Conservation (phyloP, 2,797 vertebrate species). For the Halcyon leucocephala region DNA sequence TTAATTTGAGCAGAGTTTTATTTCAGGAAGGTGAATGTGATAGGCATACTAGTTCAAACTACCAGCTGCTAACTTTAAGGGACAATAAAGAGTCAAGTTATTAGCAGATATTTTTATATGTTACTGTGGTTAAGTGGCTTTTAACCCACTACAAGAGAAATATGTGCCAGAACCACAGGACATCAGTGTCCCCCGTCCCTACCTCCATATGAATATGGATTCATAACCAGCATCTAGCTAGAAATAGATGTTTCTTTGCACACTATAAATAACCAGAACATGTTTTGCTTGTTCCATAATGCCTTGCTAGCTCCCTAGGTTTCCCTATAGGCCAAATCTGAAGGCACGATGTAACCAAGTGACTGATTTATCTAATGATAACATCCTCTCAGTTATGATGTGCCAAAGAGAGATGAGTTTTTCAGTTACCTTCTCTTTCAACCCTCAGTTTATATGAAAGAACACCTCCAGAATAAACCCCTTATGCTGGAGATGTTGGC, state of each 20-base stretch:
- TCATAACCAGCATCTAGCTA: neutral
- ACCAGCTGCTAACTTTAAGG: neutral
- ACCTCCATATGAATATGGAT: neutral
- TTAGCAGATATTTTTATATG: neutral
- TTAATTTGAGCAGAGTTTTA: neutral
- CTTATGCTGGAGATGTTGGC: neutral
- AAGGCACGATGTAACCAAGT: rapidly evolving
- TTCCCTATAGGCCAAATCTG: neutral
- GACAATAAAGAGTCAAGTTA: neutral
- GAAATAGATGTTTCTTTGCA: neutral
- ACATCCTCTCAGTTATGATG: neutral
- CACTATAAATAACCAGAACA: neutral
- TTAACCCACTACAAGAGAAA: neutral
- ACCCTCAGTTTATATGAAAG: neutral
- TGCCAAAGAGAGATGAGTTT: neutral
- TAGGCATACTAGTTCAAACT: neutral
- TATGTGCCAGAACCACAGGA: neutral
- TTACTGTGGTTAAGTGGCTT: neutral
- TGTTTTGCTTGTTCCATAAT: neutral
- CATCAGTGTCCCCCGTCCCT: neutral
- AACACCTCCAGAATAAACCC: neutral
- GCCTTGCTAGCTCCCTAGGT: neutral
- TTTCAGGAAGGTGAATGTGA: neutral
- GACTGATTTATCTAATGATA: neutral
- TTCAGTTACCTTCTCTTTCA: neutral